phyloP scores from a whole-genome alignment of 2,113 vertebrate species.

The Catharus minimus region DNA sequence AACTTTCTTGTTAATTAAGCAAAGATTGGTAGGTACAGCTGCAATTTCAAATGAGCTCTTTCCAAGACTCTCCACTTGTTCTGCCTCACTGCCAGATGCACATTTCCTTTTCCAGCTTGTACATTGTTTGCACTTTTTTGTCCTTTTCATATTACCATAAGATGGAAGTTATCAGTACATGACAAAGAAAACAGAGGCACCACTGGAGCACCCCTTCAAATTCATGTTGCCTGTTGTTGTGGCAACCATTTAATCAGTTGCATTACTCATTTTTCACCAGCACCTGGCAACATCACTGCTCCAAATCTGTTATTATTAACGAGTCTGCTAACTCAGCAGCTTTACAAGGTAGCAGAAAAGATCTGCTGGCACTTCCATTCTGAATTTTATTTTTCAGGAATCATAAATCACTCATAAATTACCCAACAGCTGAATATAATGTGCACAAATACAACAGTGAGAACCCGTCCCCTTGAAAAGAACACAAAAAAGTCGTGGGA shows the following conservation, averaged over 20 bases:
- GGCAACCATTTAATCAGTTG: constrained; percentile 58
- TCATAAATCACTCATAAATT: not conserved
- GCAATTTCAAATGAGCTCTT: not conserved
- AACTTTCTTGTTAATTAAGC: not conserved
- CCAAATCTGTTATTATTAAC: constrained; percentile 11
- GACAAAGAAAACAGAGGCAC: constrained; percentile 23
- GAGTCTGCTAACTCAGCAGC: not conserved
- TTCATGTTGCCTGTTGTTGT: constrained; percentile 38
- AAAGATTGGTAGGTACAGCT: not conserved
- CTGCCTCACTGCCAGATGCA: not conserved
- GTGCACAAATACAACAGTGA: not conserved
- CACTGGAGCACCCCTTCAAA: constrained; percentile 14
- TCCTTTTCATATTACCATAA: not conserved
- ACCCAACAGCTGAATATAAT: not conserved
- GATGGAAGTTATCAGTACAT: not conserved
- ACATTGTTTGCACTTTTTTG: not conserved
- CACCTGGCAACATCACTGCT: constrained; percentile 5
- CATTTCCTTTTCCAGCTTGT: not conserved
- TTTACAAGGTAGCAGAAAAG: not conserved
- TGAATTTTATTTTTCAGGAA: not conserved
- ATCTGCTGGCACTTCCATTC: not conserved
- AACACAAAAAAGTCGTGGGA: not conserved
- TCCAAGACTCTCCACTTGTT: not conserved
- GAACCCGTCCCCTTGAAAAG: not conserved
- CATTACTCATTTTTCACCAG: constrained; percentile 14